phyloP scores from a whole-genome alignment of 2,888 invertebrate species.

The Metopia argyrocephala region DNA sequence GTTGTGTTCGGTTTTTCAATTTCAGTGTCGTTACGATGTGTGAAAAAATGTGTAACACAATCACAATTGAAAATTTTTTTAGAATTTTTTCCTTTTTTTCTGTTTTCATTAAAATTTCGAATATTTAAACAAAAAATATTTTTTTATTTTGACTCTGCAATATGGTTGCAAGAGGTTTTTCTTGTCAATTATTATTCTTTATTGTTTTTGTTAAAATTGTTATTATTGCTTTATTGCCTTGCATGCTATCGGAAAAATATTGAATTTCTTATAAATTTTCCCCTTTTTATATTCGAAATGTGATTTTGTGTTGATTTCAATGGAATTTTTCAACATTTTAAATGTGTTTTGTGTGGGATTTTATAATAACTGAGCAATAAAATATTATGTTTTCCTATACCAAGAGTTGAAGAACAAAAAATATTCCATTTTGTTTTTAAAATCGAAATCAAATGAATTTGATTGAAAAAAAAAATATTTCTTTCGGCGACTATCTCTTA shows the following conservation, averaged over 20 bases:
- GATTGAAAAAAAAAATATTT: too few species aligned
- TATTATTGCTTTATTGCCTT: constrained; percentile 9
- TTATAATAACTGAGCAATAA: background rate
- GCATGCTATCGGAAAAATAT: constrained; percentile 35
- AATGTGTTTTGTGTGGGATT: too few species aligned
- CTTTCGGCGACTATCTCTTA: too few species aligned
- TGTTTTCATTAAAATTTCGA: constrained; percentile 38
- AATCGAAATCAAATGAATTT: too few species aligned
- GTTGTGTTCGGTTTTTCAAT: constrained; percentile 35
- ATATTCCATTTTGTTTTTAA: too few species aligned
- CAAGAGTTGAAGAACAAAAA: too few species aligned
- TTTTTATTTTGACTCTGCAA: constrained; percentile 39
- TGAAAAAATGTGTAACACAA: constrained; percentile 55
- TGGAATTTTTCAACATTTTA: background rate
- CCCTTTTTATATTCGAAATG: constrained; percentile 2
- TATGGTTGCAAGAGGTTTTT: constrained; percentile 57
- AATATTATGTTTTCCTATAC: too few species aligned
- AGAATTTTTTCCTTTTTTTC: constrained; percentile 43
- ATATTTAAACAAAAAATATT: too few species aligned
- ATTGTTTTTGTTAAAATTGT: constrained; percentile 13
- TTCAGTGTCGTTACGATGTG: constrained; percentile 57
- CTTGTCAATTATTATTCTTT: constrained; percentile 27
- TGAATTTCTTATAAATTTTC: constrained; percentile 33
- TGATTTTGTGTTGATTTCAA: background rate
- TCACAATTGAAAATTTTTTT: constrained; percentile 60